Evolutionary conservation across 2,888 invertebrate genomes (phyloP).

Genomic region (Ophioninae sp.): DNA sequence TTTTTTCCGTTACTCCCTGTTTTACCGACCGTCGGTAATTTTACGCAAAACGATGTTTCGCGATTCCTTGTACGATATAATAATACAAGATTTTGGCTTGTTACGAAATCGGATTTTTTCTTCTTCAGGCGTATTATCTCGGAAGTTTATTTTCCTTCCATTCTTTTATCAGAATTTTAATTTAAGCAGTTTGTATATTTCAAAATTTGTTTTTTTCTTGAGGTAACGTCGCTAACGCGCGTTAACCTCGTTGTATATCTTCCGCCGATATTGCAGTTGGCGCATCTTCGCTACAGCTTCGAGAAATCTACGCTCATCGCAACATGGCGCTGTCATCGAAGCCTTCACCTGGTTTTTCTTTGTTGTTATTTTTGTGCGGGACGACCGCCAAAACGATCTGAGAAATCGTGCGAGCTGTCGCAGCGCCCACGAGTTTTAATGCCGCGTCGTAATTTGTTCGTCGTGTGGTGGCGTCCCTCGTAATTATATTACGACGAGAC

Average conservation of each 20-base stretch:
- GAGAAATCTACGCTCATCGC: neutral
- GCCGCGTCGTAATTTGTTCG: neutral
- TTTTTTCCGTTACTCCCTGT: neutral
- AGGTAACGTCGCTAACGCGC: neutral
- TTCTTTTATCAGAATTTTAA: too few relatives aligned
- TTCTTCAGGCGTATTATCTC: too few relatives aligned
- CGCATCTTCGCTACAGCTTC: neutral
- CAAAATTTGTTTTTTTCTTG: neutral
- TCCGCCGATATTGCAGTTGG: constrained; percentile 7
- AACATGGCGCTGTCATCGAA: neutral
- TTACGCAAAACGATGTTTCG: neutral
- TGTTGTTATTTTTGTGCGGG: constrained; percentile 29
- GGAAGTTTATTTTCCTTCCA: too few relatives aligned
- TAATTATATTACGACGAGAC: neutral
- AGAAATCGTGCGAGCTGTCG: neutral
- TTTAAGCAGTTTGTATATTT: too few relatives aligned
- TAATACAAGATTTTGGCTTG: too few relatives aligned
- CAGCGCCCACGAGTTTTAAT: neutral
- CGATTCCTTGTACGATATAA: neutral
- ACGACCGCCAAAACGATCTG: constrained; percentile 18
- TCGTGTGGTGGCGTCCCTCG: neutral
- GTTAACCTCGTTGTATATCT: too few relatives aligned
- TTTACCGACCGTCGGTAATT: neutral
- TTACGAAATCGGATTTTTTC: too few relatives aligned
- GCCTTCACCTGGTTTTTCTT: constrained; percentile 21